phyloP scores from a whole-genome alignment of 2,888 invertebrate species.

The Campaea margaritaria region DNA sequence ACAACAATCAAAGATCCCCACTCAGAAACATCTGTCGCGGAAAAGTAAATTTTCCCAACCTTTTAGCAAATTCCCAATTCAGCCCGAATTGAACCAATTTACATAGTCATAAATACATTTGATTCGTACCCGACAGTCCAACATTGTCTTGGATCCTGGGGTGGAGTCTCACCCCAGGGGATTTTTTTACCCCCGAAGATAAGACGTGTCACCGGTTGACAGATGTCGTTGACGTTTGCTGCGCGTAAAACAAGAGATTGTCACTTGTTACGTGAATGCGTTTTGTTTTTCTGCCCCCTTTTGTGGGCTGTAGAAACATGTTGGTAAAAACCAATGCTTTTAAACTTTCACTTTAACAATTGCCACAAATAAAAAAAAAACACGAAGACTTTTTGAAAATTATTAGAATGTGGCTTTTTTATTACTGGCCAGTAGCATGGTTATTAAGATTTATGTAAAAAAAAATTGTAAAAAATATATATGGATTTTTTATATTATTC shows the following conservation, averaged over 20 bases:
- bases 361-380: not conserved
- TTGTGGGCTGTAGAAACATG: not conserved
- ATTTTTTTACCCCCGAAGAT: conserved; percentile 73
- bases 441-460: too few relatives aligned
- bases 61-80: conserved; percentile 67
- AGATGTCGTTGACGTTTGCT: conserved; percentile 76
- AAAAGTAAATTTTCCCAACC: conserved; percentile 59
- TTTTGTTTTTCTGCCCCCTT: conserved; percentile 37
- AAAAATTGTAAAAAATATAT: too few relatives aligned
- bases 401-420: not conserved
- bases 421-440: not conserved
- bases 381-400: not conserved
- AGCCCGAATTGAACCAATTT: conserved; percentile 73
- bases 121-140: conserved; percentile 51
- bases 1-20: conserved; percentile 51
- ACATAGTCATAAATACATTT: conserved; percentile 85
- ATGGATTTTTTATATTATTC: too few relatives aligned
- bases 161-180: conserved; percentile 56
- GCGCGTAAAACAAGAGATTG: conserved; percentile 71
- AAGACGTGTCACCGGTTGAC: conserved; percentile 79
- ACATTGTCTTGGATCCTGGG: conserved; percentile 56
- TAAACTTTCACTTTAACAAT: not conserved
- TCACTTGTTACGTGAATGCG: conserved; percentile 40
- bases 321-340: not conserved
- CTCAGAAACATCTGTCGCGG: conserved; percentile 61